Base-by-base conservation (phyloP, 2,888 invertebrate species). In the Serrognathus titanus region DNA sequence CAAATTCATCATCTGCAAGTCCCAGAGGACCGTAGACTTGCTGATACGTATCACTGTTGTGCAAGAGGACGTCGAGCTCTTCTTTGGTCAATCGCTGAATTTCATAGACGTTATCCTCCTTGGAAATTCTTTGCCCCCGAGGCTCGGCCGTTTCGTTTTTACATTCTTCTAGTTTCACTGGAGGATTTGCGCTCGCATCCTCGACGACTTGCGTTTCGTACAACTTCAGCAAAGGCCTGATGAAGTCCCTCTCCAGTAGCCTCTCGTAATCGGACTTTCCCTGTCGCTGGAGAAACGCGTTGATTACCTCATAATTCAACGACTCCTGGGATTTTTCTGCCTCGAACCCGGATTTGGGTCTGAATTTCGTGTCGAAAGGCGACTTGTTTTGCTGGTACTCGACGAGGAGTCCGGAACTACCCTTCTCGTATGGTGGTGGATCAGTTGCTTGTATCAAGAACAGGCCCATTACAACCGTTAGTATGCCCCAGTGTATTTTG, bases 381-480 rank as follows among this genome's bases (percentile, higher is more conserved):
- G 48, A 16, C 11, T 47, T 41, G 36, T 13, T 31, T 38, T 43
- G 9, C 13, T 13, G 20, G 20, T 13, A 50, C 6, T 69, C 66
- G 9, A 70, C 48, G 36, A 71, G 61, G 24, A 63, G 57, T 39
- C 66, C 68, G 12, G 67, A 51, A 12, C 61, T 58, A 3, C 16
- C 16, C 55, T 66, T 70, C 52, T 72, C 72, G 48, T 63, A 70
- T 2, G 77, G 76, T 6, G 24, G 24, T 31, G 76, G 77, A 66
- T 78, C 78, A 24, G 74, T 70, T 40, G 78, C 78, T 68, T 75
- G 76, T 48, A 77, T 78, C 55, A 78, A 64, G 59, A 78, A 75
- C 51, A 78, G 71, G 59, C 77, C 72, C 67, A 75, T 69, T 50
- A 78, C 72, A 60, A 76, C 67, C 35, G 77, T 75, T 60, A 78